Evolutionary conservation across 2,888 invertebrate genomes (phyloP), one percentile per base, ranked within the genome.

Genomic region (Gymnosoma rotundatum): DNA sequence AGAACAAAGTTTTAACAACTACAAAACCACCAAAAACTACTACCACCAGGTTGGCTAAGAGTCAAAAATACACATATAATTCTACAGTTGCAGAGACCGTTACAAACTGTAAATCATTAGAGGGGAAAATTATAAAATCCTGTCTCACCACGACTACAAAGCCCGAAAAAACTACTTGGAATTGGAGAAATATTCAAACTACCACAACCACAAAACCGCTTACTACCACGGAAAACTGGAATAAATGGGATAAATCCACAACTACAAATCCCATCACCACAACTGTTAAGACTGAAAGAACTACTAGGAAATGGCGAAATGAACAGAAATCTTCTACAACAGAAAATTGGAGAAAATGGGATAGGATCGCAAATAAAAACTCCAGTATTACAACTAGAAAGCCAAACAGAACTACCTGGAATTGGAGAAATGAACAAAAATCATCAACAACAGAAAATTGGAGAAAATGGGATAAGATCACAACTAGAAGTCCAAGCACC

Each of bases 311-410:
- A 48, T 78, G 67, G 66, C 60, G 9, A 70, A 69, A 56, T n/a
- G 36, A 63, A 58, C 50, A 74, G 10, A 61, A 63, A 38, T 45
- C 78, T 25, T 78, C 67, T 32, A 72, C 66, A n/a, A 79, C 52
- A 16, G 48, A 16, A 21, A 69, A 61, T 14, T 67, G 66, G 66
- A 16, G n/a, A 50, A 58, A 21, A 50, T 75, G 54, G 36, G 58
- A 75, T 18, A 48, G 58, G 69, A 52, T 60, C 16, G 63, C 75
- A 25, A 76, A 48, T 9, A 70, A 32, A 54, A 54, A 38, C 8
- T 6, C 56, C 16, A 58, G 12, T 0, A 21, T 42, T n/a, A 72
- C 75, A 42, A 83, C 85, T 21, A 83, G 45, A 82, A 75, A 42
- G 32, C 16, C 32, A 9, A 21, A 48, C 52, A 36, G 2, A 67